phyloP scores from a whole-genome alignment of 1,140 invertebrate genomes.

The Galleria mellonella region DNA sequence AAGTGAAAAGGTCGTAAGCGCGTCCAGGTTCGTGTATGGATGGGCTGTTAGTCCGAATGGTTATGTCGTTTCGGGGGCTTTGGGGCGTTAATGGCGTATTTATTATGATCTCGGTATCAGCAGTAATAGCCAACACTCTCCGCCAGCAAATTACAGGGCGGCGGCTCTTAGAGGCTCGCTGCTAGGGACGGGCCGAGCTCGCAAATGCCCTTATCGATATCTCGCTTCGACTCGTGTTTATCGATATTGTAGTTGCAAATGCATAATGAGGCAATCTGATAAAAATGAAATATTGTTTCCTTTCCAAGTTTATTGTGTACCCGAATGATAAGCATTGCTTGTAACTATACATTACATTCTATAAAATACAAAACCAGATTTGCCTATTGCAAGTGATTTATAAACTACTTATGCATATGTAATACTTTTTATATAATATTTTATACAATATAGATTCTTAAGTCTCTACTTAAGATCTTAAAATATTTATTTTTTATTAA shows the following conservation, averaged over 20 bases:
- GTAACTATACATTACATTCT: slow-evolving; percentile 1
- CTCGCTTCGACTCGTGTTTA: slow-evolving; percentile 21
- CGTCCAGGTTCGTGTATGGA: slow-evolving; percentile 1
- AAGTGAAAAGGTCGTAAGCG: slow-evolving; percentile 13
- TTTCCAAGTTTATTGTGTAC: slow-evolving; percentile 13
- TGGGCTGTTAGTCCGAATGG: slow-evolving; percentile 23
- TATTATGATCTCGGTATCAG: slow-evolving; percentile 72
- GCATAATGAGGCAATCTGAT: slow-evolving; percentile 32
- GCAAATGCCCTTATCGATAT: slow-evolving; percentile 43
- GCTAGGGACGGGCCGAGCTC: slow-evolving; percentile 33
- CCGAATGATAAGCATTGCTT: slow-evolving; percentile 5
- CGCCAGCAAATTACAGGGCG: slow-evolving; percentile 72
- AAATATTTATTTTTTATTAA: too few relatives aligned
- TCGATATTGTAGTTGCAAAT: slow-evolving; percentile 27
- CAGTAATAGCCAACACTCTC: slow-evolving; percentile 66
- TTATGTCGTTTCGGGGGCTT: slow-evolving; percentile 62
- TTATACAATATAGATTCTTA: too few relatives aligned
- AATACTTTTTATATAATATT: too few relatives aligned
- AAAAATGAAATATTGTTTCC: slow-evolving; percentile 31
- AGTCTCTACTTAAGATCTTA: too few relatives aligned
- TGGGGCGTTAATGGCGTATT: slow-evolving; percentile 71
- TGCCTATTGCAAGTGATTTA: too few relatives aligned
- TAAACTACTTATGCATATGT: too few relatives aligned
- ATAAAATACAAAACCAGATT: too few relatives aligned
- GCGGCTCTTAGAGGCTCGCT: slow-evolving; percentile 43